Evolutionary conservation across 2,113 vertebrate genomes (phyloP).

Genomic region (Tetraodon nigroviridis): DNA sequence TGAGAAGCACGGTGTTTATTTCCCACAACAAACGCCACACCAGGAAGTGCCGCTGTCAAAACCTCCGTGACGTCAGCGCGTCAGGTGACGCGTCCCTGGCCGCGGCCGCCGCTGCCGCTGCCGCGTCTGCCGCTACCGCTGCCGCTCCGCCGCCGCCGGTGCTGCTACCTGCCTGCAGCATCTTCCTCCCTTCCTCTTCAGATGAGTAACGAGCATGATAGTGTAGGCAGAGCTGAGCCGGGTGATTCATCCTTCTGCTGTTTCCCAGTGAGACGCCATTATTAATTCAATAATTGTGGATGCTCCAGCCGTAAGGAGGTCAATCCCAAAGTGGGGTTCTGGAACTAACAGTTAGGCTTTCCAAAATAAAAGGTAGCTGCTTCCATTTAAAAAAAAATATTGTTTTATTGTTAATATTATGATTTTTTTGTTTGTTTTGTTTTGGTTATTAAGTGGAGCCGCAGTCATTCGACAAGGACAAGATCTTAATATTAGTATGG

Average conservation of each 20-base stretch:
- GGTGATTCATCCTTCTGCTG: conserved; percentile 15
- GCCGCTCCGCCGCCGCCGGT: no score
- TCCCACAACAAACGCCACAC: conserved; percentile 72
- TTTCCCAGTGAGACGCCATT: conserved; percentile 1
- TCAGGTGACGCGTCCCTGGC: conserved; percentile 45
- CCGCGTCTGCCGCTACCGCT: neutral
- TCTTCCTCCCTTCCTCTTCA: neutral
- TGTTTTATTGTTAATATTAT: no score
- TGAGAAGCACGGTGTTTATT: conserved; percentile 50
- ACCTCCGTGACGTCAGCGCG: conserved; percentile 69
- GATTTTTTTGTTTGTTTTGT: no score
- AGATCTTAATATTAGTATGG: no score
- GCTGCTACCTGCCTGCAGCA: conserved; percentile 14
- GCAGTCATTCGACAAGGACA: no score
- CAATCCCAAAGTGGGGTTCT: no score
- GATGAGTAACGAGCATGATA: conserved; percentile 12
- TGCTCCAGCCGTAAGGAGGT: conserved; percentile 1
- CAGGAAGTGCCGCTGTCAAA: conserved; percentile 77
- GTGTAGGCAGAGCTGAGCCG: conserved; percentile 4
- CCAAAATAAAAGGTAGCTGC: no score
- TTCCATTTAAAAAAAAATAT: neutral
- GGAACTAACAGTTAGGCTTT: neutral
- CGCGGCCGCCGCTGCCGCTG: neutral
- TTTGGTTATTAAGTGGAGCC: no score
- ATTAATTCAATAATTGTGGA: conserved; percentile 2